Percentiles rank a stretch among this genome's conserved stretches.
phyloP scores from a whole-genome alignment of 2,888 invertebrate species.

The Sminthurinus aureus region DNA sequence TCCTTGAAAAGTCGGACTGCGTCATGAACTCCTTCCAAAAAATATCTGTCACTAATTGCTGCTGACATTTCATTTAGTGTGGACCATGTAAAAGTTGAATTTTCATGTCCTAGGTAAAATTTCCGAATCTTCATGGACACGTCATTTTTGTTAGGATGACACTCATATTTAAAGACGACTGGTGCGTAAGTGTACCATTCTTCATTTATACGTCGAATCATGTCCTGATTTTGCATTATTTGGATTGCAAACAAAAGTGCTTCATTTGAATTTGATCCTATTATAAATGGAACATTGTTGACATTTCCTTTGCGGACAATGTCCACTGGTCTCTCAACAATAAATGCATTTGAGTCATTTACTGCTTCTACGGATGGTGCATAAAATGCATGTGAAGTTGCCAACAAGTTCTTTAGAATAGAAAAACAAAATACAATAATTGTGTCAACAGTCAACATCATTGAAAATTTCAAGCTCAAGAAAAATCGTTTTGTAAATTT shows the following conservation, averaged over 20 bases:
- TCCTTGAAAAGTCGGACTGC: background rate
- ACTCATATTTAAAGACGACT: background rate
- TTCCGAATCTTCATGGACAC: background rate
- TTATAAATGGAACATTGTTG: slow-evolving; percentile 65
- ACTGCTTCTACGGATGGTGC: slow-evolving; percentile 64
- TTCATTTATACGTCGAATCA: background rate
- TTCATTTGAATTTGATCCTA: slow-evolving; percentile 20
- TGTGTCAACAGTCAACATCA: no score
- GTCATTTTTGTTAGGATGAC: background rate
- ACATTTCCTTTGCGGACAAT: slow-evolving; percentile 64
- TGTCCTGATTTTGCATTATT: background rate
- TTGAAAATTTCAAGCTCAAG: no score
- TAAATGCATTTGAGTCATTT: slow-evolving; percentile 64
- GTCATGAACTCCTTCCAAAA: slow-evolving; percentile 10
- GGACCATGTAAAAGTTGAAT: background rate
- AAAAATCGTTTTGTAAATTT: no score
- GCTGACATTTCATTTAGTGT: background rate
- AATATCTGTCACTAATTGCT: background rate
- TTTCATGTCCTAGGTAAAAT: background rate
- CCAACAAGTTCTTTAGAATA: background rate
- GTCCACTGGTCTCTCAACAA: slow-evolving; percentile 64
- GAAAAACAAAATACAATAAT: background rate
- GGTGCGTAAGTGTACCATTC: background rate
- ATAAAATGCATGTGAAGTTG: background rate
- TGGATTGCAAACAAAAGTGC: slow-evolving; percentile 1